Evolutionary conservation across 2,888 invertebrate species (phyloP), one percentile per base, ranked within the genome.

Genomic region (Empis stercorea): DNA sequence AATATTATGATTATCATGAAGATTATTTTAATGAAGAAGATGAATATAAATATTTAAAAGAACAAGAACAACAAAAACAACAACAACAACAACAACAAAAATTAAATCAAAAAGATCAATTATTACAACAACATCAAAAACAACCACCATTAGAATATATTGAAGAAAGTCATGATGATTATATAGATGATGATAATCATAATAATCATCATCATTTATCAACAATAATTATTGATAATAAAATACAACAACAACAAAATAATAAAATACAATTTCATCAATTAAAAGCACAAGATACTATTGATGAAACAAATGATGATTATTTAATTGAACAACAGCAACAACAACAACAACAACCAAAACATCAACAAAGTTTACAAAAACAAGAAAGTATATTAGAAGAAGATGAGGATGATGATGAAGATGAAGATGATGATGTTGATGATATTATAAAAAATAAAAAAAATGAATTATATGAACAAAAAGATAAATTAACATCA

Each of bases 1-100:
- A 49, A 14, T 53, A 61, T 55, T 68, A 68, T 60, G 61, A 66
- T 56, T 68, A 67, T 61, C 64, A 61, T 36, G 63, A 66, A 51
- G 68, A 69, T 57, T 69, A 62, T 54, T 69, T 68, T 51, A 66
- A 68, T 48, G 68, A 68, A 53, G 69, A 69, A 53, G 69, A 68
- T 53, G 69, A 69, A 54, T 65, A 63, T 47, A 66, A 67, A 46
- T 68, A 68, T 52, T 57, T 67, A 17, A 65, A 64, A 41, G 66
- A 66, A 47, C 52, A 58, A 38, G 46, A 52, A 38, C 46, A 52
- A 30, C 56, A 57, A n/a, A n/a, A n/a, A 15, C 54, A 56, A 30
- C 45, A 52, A 5, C 55, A 55, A n/a, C 52, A 58, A 27, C 53
- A 54, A 40, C 49, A 44, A 38, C 36, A 45, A 27, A 5, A 20